A percentile compares a stretch with the other conserved stretches of the same genome.
phyloP scores from a whole-genome alignment of 92 coral and sea anemone genomes.

The Phymanthus crucifer region DNA sequence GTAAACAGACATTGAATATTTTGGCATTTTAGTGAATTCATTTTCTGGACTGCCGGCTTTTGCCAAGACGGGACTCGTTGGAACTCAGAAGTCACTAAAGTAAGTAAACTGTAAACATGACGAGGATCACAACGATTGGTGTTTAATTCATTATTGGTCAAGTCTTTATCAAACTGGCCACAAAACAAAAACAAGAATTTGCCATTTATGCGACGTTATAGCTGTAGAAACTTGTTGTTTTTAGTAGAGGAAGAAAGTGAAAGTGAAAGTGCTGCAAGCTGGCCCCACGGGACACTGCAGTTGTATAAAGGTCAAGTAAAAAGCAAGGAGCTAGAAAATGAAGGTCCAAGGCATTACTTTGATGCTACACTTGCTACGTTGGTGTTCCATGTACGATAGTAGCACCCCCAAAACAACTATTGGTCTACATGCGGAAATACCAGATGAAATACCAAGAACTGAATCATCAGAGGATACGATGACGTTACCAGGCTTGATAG shows the following conservation, averaged over 20 bases:
- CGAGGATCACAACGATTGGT: background rate
- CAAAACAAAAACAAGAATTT: background rate
- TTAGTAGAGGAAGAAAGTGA: background rate
- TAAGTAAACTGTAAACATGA: background rate
- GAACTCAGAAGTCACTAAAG: background rate
- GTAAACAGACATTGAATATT: background rate
- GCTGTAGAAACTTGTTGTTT: background rate
- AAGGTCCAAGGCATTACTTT: constrained; percentile 1
- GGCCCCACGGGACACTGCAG: background rate
- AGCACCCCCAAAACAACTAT: background rate
- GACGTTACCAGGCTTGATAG: constrained; percentile 15
- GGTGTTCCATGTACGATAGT: background rate
- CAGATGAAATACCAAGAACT: background rate
- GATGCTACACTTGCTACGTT: background rate
- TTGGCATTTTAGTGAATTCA: too few relatives aligned
- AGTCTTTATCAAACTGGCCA: background rate
- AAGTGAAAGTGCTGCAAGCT: constrained; percentile 1
- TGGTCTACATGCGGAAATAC: constrained; percentile 2
- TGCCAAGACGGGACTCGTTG: background rate
- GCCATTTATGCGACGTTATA: background rate
- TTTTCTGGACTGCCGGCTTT: too few relatives aligned
- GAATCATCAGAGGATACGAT: background rate
- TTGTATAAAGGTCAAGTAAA: background rate
- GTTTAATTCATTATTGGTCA: background rate
- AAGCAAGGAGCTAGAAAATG: background rate